A percentile compares a stretch with the other conserved stretches of the same genome.
Conservation (phyloP, 1,140 invertebrate genomes). For the Hormaphis cornu region DNA sequence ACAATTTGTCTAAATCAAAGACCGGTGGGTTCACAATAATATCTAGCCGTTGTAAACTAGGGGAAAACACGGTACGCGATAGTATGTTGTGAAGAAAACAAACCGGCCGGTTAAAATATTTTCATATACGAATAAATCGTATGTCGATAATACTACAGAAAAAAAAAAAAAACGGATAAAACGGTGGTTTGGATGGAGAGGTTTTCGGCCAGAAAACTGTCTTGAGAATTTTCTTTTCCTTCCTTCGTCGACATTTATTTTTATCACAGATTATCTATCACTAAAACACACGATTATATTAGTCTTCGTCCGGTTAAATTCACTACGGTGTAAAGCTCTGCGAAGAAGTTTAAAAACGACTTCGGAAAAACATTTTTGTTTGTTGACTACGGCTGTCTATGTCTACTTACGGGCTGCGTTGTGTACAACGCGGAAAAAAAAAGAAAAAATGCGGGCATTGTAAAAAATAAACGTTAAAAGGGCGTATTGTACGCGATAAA, state of each 20-base stretch:
- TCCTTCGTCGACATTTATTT: slow-evolving; percentile 1
- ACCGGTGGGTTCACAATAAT: no score
- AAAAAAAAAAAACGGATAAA: neutral
- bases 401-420: no score
- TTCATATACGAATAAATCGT: neutral
- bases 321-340: neutral
- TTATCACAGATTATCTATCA: slow-evolving; percentile 30
- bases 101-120: no score
- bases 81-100: no score
- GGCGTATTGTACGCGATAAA: neutral
- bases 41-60: no score
- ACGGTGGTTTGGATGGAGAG: neutral
- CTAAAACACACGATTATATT: no score
- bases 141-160: neutral
- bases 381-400: no score
- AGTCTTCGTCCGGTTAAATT: neutral
- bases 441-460: no score
- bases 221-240: neutral
- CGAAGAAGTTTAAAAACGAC: no score
- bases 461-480: neutral
- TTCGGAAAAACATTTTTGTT: neutral
- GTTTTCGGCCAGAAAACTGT: neutral
- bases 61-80: no score
- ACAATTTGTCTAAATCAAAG: no score
- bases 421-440: no score